These are phyloP conservation scores for Drosophila mayri DNA, from an alignment of 1,140 invertebrate species.

Conservation along the genomic window DNA sequence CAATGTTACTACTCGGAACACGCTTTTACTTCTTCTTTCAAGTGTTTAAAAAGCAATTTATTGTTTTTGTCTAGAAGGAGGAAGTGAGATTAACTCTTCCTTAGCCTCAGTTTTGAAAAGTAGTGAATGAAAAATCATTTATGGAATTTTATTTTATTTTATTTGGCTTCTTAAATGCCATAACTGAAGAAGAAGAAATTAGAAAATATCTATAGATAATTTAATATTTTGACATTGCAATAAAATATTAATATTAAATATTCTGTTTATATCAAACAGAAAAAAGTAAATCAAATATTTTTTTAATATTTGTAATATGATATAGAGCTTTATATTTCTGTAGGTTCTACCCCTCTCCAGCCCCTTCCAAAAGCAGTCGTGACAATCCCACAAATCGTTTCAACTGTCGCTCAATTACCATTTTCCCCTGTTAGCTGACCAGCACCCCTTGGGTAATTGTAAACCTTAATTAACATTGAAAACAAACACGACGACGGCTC, in stretches of 20 bases:
- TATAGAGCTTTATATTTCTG: no score
- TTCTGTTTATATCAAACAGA: no score
- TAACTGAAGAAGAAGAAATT: neutral
- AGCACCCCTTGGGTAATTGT: constrained; percentile 53
- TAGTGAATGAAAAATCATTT: neutral
- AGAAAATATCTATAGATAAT: no score
- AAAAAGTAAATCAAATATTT: no score
- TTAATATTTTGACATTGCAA: no score
- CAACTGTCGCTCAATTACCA: constrained; percentile 42
- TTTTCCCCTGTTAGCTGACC: neutral
- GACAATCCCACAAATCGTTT: constrained; percentile 26
- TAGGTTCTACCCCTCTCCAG: neutral
- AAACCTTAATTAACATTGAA: constrained; percentile 83
- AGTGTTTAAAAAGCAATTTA: constrained; percentile 83
- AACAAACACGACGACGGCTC: constrained; percentile 68
- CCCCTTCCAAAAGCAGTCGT: neutral
- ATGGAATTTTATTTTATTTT: constrained; percentile 2
- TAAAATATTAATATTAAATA: no score
- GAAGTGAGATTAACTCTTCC: constrained; percentile 20
- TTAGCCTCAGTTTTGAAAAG: neutral
- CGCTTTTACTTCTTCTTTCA: constrained; percentile 53
- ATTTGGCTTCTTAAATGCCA: neutral
- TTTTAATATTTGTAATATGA: no score
- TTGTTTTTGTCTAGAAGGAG: constrained; percentile 53
- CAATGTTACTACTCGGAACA: constrained; percentile 38